Base-by-base conservation (phyloP, 2,888 invertebrate species). In the Vanessa cardui region DNA sequence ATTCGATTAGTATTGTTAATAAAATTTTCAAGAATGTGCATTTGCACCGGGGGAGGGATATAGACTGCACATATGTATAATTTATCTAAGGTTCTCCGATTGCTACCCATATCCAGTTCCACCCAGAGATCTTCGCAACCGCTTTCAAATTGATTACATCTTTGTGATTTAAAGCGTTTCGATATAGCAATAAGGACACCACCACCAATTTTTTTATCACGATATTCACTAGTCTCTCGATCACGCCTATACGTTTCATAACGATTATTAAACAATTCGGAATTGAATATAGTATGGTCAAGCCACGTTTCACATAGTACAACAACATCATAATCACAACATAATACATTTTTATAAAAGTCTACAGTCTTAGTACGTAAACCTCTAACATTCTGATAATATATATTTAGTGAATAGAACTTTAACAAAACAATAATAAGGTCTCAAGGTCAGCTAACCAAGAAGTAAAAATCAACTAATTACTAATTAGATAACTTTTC, bases 301-400 rank as follows among this genome's bases (percentile, higher is more conserved):
- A 76, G 39, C 74, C 73, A 75, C 1, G 75, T 73, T 64, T 76
- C 73, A 44, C 69, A 72, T 18, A 77, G 62, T 4, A 66, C 62
- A 18, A 75, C 71, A 9, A 75, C 45, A 31, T 71, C 68, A 60
- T 71, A 73, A 20, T 71, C 49, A 59, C 20, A 58, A 0, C 59
- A 20, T 18, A 66, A 39, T 33, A 73, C 59, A 62, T 73, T 73
- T 15, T 58, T 62, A 44, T 50, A 68, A 6, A 75, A 39, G 12
- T 70, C 68, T 9, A 60, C 20, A 15, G 70, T 72, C 66, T 71
- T 76, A 21, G 71, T 72, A 8, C 72, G 50, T n/a, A 73, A 58
- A n/a, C 75, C 74, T 31, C 72, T 69, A 8, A 71, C 63, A 69
- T 74, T 74, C 49, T 73, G 72, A 62, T 71, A 72, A 58, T 73